A percentile compares a stretch with the other conserved stretches of the same genome.
Evolutionary conservation across 2,888 invertebrate genomes (phyloP).

Genomic region (Cheilosia urbana): DNA sequence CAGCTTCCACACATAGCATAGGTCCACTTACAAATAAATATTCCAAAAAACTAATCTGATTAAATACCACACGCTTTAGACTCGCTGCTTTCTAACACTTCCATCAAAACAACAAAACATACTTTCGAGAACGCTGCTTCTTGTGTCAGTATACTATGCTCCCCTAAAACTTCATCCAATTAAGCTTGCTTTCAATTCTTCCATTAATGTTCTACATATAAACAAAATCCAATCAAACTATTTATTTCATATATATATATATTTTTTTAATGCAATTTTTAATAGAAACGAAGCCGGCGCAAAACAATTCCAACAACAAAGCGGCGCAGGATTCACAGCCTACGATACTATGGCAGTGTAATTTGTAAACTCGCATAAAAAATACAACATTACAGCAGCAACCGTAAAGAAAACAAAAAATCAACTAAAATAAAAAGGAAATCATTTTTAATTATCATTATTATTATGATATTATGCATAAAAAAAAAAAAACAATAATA

Average conservation of each 20-base stretch:
- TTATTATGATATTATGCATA: slow-evolving; percentile 67
- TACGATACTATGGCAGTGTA: slow-evolving; percentile 99
- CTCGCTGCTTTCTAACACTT: slow-evolving; percentile 50
- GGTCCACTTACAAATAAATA: neutral
- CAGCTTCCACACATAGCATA: too few species aligned
- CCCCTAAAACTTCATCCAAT: slow-evolving; percentile 49
- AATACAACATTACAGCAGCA: slow-evolving; percentile 51
- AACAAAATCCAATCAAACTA: neutral
- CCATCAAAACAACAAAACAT: slow-evolving; percentile 42
- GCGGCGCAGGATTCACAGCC: slow-evolving; percentile 96
- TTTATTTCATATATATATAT: slow-evolving; percentile 3
- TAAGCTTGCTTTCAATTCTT: slow-evolving; percentile 70
- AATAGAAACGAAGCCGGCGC: slow-evolving; percentile 96
- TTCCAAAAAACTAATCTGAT: neutral
- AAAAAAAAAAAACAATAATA: slow-evolving; percentile 39
- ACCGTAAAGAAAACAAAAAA: slow-evolving; percentile 39
- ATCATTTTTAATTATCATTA: slow-evolving; percentile 59
- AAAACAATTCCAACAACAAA: slow-evolving; percentile 89
- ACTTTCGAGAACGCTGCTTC: slow-evolving; percentile 68
- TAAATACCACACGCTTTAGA: slow-evolving; percentile 32
- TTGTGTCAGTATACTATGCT: slow-evolving; percentile 58
- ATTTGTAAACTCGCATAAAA: slow-evolving; percentile 87
- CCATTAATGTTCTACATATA: slow-evolving; percentile 64
- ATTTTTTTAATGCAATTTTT: slow-evolving; percentile 76
- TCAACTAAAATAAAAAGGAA: slow-evolving; percentile 63